Evolutionary conservation across 2,113 vertebrate species (phyloP), one percentile per base, ranked within the genome.

Genomic region (Carassius carassius): DNA sequence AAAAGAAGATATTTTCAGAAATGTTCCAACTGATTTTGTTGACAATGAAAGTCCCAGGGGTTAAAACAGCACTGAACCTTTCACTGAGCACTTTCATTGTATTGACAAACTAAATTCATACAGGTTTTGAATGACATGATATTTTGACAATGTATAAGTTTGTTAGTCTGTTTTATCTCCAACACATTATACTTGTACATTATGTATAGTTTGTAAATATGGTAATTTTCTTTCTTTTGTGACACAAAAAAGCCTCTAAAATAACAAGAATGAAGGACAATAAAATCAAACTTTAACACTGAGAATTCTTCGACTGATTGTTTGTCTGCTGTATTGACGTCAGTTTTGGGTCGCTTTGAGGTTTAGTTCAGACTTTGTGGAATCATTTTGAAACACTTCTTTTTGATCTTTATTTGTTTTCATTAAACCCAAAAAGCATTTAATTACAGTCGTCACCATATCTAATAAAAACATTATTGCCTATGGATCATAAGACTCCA

Each of bases 391-490:
- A 81, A 51, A 67, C 37, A 32, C 37, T 21, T 81, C 79, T 75
- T 21, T 60, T 69, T 82, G n/a, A 54, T 37, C 72, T 94, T 91
- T 91, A 90, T 93, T 94, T 65, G 6, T 91, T 92, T 92, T 92
- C 86, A 91, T 91, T 92, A 93, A 90, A 82, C 83, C 83, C 88
- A 84, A 67, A 92, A 85, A 92, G 75, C 80, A 85, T 87, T 75
- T 85, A 70, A 91, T 89, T 82, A 92, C 87, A 90, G 80, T 88
- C 41, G n/a, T 89, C 78, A 87, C 85, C 77, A 60, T 84, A 82
- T 82, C 83, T 70, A 35, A 89, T 91, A 94, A 92, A 95, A 94
- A 92, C 88, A 82, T 89, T 94, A 94, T 94, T 94, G 93, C 93
- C 92, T 89, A 89, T 84, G 82, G 60, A 90, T 82, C 78, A 49